Conservation (phyloP, 53 echinoderm and acorn worm species). For the Pentamera pediparva region DNA sequence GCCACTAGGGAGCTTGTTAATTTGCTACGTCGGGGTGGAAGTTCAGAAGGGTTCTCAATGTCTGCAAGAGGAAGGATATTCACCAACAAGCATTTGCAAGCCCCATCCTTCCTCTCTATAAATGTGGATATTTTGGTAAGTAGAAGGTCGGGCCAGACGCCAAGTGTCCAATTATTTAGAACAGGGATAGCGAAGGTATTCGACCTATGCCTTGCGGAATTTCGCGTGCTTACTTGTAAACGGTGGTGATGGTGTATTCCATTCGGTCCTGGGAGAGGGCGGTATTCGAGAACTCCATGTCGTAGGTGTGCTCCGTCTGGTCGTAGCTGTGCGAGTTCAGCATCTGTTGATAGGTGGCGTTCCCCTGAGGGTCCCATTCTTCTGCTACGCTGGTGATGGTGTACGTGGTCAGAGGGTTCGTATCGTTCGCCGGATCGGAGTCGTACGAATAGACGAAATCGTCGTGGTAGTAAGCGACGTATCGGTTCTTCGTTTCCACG, state of each 20-base stretch:
- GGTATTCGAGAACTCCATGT: constrained; percentile 59
- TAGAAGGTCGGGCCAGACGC: too few species aligned
- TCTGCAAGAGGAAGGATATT: too few species aligned
- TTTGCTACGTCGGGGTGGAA: too few species aligned
- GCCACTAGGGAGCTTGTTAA: too few species aligned
- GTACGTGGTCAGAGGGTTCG: background rate
- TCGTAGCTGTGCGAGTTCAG: constrained; percentile 44
- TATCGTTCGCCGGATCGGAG: background rate
- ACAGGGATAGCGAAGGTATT: too few species aligned
- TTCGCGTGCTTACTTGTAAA: constrained; percentile 44
- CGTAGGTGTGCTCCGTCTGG: constrained; percentile 7
- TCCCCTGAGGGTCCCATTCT: constrained; percentile 37
- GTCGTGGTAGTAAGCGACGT: constrained; percentile 51
- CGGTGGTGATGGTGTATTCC: constrained; percentile 69
- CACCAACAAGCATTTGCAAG: too few species aligned
- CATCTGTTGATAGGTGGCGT: constrained; percentile 40
- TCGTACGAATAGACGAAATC: constrained; percentile 34
- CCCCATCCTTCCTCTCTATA: too few species aligned
- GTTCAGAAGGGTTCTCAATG: too few species aligned
- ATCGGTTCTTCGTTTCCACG: constrained; percentile 21
- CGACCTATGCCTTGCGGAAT: too few species aligned
- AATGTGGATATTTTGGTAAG: too few species aligned
- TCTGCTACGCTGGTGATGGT: constrained; percentile 3
- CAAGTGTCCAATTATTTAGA: too few species aligned
- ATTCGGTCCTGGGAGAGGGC: constrained; percentile 56